phyloP scores from a whole-genome alignment of 2,797 vertebrate species.

The Enteromius paludinosus region DNA sequence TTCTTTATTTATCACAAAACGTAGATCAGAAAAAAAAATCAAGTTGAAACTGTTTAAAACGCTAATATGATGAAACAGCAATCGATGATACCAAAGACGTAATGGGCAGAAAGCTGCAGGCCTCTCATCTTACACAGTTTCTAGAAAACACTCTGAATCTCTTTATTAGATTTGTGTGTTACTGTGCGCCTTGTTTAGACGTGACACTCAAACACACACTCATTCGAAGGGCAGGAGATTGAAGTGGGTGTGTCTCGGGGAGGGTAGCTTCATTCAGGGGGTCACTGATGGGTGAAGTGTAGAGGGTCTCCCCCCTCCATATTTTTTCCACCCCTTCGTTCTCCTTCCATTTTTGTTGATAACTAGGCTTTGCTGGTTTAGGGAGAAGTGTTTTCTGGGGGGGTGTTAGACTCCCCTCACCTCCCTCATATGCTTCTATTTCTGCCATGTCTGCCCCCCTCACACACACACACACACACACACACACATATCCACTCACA shows the following conservation, averaged over 20 bases:
- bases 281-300: conserved; percentile 53
- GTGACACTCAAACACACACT: conserved; percentile 21
- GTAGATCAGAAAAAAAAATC: conserved; percentile 26
- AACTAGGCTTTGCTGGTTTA: conserved; percentile 38
- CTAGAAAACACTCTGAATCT: conserved; percentile 60
- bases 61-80: neutral
- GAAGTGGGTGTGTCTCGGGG: conserved; percentile 22
- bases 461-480: conserved; percentile 27
- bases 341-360: conserved; percentile 42
- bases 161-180: conserved; percentile 67
- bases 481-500: conserved; percentile 32
- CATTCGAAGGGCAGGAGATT: conserved; percentile 31
- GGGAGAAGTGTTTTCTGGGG: conserved; percentile 51
- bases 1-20: conserved; percentile 45
- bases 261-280: conserved; percentile 27
- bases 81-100: conserved; percentile 8
- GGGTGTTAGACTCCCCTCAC: conserved; percentile 44
- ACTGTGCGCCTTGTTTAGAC: conserved; percentile 27
- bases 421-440: conserved; percentile 42
- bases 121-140: conserved; percentile 69
- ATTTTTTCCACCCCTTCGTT: conserved; percentile 4
- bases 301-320: conserved; percentile 26
- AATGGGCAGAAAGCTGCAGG: conserved; percentile 61
- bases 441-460: conserved; percentile 5
- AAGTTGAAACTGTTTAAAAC: neutral